A percentile compares a stretch with the other conserved stretches of the same genome.
phyloP scores from a whole-genome alignment of 2,797 vertebrate genomes.

The Cebuella pygmaea region DNA sequence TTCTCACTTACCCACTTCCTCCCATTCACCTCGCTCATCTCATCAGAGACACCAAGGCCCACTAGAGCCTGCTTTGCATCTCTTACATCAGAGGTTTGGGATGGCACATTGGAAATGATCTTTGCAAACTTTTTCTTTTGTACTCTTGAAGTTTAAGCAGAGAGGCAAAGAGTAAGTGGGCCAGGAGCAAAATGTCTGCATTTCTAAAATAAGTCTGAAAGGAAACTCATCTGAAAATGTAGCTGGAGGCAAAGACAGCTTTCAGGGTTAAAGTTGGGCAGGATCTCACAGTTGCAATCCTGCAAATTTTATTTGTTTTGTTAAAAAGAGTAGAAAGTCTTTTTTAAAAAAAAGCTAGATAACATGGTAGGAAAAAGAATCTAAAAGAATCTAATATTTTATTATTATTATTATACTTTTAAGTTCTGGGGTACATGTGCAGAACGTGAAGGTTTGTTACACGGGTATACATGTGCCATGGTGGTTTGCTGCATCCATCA shows the following conservation, averaged over 20 bases:
- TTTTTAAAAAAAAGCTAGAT: not conserved
- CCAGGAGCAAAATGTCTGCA: not conserved
- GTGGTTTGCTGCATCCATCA: too few relatives aligned
- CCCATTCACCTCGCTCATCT: not conserved
- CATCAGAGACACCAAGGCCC: not conserved
- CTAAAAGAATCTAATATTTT: not conserved
- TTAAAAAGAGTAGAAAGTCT: not conserved
- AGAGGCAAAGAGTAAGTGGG: not conserved
- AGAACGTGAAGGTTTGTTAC: too few relatives aligned
- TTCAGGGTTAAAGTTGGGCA: not conserved
- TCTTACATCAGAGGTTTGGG: not conserved
- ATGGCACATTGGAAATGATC: not conserved
- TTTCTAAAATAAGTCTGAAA: not conserved
- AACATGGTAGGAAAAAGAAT: not conserved
- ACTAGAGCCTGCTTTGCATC: not conserved
- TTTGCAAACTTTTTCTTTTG: not conserved
- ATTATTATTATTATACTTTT: not conserved
- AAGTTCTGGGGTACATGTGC: too few relatives aligned
- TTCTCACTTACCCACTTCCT: slow-evolving; percentile 59
- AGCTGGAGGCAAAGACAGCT: not conserved
- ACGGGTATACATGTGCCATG: too few relatives aligned
- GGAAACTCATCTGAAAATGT: not conserved
- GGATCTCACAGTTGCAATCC: not conserved
- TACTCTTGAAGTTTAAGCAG: not conserved
- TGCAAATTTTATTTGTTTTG: not conserved